These are phyloP conservation scores for Magallana ariakensis DNA, from an alignment of 1,140 invertebrate genomes.

Conservation along the genomic window DNA sequence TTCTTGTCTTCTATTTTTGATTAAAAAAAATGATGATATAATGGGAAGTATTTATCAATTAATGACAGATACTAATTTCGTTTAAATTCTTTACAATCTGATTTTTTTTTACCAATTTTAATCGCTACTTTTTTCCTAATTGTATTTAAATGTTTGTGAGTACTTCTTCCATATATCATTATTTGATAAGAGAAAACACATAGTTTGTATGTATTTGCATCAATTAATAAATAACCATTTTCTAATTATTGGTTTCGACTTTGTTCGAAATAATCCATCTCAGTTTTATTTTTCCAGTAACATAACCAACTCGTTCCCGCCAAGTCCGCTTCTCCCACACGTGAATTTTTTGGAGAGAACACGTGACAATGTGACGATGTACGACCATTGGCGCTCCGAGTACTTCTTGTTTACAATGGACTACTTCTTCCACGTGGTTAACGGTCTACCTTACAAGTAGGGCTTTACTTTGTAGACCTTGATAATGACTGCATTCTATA, in stretches of 20 bases:
- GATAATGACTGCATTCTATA: neutral
- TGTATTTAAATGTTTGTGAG: too few species aligned
- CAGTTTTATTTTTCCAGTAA: slow-evolving; percentile 54
- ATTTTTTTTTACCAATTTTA: too few species aligned
- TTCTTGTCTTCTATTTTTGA: too few species aligned
- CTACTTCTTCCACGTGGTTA: slow-evolving; percentile 59
- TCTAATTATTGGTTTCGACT: neutral
- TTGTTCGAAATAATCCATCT: neutral
- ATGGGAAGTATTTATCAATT: too few species aligned
- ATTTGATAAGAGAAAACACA: neutral
- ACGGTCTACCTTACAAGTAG: slow-evolving; percentile 65
- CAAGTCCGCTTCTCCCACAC: slow-evolving; percentile 55
- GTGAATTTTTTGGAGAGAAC: slow-evolving; percentile 57
- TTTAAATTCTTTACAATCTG: too few species aligned
- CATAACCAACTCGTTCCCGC: slow-evolving; percentile 60
- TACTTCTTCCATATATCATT: too few species aligned
- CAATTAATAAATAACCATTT: neutral
- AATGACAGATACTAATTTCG: too few species aligned
- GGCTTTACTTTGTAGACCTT: neutral
- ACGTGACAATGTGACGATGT: slow-evolving; percentile 63
- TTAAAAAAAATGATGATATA: too few species aligned
- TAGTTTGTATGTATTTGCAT: neutral
- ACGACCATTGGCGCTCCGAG: slow-evolving; percentile 64
- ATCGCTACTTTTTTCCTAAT: too few species aligned
- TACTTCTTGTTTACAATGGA: slow-evolving; percentile 65